A percentile compares a stretch with the other conserved stretches of the same genome.
Conservation (phyloP, 2,113 vertebrate species). For the Cinclus cinclus region DNA sequence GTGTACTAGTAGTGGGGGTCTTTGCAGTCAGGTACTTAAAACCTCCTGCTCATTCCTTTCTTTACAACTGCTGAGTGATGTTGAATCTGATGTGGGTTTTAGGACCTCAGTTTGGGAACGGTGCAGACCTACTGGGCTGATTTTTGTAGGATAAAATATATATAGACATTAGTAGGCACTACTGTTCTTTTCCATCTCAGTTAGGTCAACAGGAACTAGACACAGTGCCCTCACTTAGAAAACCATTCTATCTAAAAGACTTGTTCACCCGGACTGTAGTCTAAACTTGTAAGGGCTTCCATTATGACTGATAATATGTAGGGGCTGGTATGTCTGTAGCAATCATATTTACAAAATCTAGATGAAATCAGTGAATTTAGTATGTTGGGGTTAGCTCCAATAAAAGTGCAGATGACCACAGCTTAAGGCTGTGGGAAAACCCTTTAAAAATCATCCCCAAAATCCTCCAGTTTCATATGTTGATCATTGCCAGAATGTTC, state of each 20-base stretch:
- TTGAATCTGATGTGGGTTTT: background rate
- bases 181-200: background rate
- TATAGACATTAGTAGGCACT: background rate
- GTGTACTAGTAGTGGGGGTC: background rate
- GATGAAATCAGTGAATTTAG: background rate
- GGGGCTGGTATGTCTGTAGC: background rate
- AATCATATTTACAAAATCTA: background rate
- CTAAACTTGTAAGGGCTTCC: background rate
- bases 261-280: rapidly evolving
- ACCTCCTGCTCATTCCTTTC: background rate
- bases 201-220: background rate
- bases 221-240: background rate
- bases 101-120: background rate
- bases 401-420: too few species aligned
- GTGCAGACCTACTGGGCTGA: background rate
- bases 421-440: too few species aligned
- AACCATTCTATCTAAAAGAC: background rate
- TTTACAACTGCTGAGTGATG: background rate
- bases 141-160: background rate
- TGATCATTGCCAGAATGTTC: too few species aligned
- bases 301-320: too few species aligned
- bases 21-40: background rate
- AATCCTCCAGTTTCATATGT: too few species aligned
- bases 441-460: too few species aligned
- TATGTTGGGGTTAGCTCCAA: too few species aligned